Percentiles rank a stretch among this genome's conserved stretches.
phyloP scores from a whole-genome alignment of 1,140 invertebrate species.

The Luehdorfia chinensis region DNA sequence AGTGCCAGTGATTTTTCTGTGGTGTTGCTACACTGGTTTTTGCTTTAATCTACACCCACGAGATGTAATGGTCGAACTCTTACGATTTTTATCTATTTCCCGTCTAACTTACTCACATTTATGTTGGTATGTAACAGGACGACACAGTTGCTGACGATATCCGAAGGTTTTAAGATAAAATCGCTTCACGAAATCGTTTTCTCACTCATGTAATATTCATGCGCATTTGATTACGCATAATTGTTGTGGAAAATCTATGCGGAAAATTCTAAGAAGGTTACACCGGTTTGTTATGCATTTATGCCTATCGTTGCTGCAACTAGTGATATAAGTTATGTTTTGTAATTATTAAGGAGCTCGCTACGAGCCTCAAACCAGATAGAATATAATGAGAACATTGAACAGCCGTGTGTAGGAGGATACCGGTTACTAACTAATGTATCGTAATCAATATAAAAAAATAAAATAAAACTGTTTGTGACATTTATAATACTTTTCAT shows the following conservation, averaged over 20 bases:
- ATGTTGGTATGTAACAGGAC: no score
- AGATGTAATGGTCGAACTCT: no score
- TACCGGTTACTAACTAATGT: constrained; percentile 5
- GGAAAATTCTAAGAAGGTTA: constrained; percentile 11
- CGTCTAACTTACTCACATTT: no score
- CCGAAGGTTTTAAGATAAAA: constrained; percentile 9
- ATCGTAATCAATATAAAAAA: no score
- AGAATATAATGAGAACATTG: constrained; percentile 5
- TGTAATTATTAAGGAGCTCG: constrained; percentile 9
- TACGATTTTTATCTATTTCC: no score
- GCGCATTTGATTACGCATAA: constrained; percentile 17
- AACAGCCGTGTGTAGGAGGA: constrained; percentile 1
- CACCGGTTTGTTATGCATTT: not conserved
- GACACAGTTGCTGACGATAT: no score
- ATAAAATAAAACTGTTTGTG: no score
- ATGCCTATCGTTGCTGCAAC: not conserved
- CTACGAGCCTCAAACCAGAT: not conserved
- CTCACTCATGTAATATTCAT: constrained; percentile 15
- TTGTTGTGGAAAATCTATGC: constrained; percentile 16
- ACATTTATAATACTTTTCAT: no score
- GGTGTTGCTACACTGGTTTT: no score
- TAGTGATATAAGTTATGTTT: constrained; percentile 10
- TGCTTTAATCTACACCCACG: no score
- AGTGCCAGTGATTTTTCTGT: no score
- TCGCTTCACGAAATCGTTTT: constrained; percentile 18